Evolutionary conservation across 2,113 vertebrate species (phyloP), one percentile per base, ranked within the genome.

Genomic region (Bolborhynchus lineola): DNA sequence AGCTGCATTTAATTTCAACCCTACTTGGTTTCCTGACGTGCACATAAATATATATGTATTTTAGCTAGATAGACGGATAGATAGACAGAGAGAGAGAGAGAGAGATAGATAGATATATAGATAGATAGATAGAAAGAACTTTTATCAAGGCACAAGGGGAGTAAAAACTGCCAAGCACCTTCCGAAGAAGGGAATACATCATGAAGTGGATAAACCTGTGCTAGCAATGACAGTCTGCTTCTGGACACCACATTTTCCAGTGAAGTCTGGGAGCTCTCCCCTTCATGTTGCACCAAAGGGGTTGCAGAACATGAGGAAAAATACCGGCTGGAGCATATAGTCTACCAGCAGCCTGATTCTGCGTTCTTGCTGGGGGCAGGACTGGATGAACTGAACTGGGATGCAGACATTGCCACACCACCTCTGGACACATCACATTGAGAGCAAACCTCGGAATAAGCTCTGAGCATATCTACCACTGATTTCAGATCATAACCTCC

Each of bases 361-460:
- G 18, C 20, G 33, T 69, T 24, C 19, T 53, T 9, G 13, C 11
- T 29, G 25, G 6, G 6, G 20, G 42, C 14, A 39, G 1, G 7
- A 44, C 50, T 14, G 0, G 3, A 53, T 47, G 39, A 77, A 47
- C 14, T 1, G 1, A 67, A 81, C 13, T 9, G 21, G 55, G 44
- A 60, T 67, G 28, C 29, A 88, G 46, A 33, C 33, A 80, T 28
- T 12, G 18, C 8, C 7, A 13, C 37, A 44, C 35, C 76, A 68
- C 25, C 60, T 33, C 21, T 7, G 14, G 60, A 35, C 26, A 17
- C 0, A 10, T 18, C 19, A 53, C 0, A 0, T 7, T 31, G 29
- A 31, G 3, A 39, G 20, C 15, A 67, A 80, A 71, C 7, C 41
- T 6, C 16, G 29, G 28, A 80, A 35, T 24, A 10, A 83, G n/a